Evolutionary conservation across 1,140 invertebrate species (phyloP).

Genomic region (Eubasilissa regina): DNA sequence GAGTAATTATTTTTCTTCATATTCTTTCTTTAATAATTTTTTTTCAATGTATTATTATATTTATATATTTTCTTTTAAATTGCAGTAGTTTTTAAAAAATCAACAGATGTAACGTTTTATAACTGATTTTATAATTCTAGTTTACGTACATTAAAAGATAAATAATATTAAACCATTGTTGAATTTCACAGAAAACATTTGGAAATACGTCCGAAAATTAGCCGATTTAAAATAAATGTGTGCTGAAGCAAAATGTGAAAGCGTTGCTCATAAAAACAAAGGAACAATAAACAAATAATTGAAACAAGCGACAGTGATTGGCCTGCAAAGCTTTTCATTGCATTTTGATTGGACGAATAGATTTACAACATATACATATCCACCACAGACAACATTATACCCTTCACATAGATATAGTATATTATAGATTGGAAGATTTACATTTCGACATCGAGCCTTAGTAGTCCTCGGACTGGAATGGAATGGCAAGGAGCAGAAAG

Average conservation of each 20-base stretch:
- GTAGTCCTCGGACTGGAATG: conserved; percentile 5
- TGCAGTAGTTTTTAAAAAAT: no score
- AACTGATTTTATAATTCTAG: no score
- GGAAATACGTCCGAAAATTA: no score
- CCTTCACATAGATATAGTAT: conserved; percentile 3
- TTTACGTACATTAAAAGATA: no score
- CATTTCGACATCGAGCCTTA: conserved; percentile 3
- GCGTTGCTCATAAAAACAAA: conserved; percentile 17
- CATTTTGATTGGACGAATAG: conserved; percentile 25
- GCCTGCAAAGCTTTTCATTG: conserved; percentile 41
- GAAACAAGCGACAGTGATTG: conserved; percentile 42
- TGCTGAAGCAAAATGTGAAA: conserved; percentile 33
- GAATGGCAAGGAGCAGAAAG: neutral
- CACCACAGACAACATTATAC: conserved; percentile 3
- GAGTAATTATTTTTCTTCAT: no score
- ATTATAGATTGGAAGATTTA: neutral
- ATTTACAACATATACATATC: conserved; percentile 23
- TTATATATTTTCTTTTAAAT: no score
- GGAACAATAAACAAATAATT: conserved; percentile 27
- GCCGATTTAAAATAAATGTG: conserved; percentile 10
- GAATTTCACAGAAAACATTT: no score
- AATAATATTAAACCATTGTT: no score
- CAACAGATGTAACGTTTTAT: no score
- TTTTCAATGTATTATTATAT: no score
- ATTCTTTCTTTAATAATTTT: no score